Evolutionary conservation across 2,888 invertebrate genomes (phyloP).

Genomic region (Tenthredo distinguenda): DNA sequence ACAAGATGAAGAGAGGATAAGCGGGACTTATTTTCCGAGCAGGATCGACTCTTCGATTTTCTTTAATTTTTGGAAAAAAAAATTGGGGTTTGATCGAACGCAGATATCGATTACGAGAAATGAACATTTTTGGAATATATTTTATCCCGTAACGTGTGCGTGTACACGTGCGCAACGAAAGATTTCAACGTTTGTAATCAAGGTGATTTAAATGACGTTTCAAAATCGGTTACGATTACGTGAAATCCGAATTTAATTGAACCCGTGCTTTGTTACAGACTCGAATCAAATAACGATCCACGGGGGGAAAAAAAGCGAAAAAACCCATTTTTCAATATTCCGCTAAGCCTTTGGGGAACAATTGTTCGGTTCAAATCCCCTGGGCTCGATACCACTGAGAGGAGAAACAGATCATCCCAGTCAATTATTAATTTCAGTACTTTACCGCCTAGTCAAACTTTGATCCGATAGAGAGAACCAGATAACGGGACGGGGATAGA

Average conservation of each 20-base stretch:
- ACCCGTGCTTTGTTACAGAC: neutral
- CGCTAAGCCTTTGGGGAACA: conserved; percentile 15
- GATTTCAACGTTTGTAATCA: conserved; percentile 5
- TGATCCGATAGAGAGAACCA: neutral
- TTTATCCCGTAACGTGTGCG: neutral
- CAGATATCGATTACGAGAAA: neutral
- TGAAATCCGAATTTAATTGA: conserved; percentile 20
- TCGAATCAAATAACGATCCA: conserved; percentile 6
- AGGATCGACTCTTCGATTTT: neutral
- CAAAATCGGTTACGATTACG: conserved; percentile 11
- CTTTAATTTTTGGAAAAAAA: neutral
- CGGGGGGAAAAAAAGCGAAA: neutral
- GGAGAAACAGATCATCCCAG: conserved; percentile 6
- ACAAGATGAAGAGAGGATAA: neutral
- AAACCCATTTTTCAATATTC: neutral
- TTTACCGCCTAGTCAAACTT: conserved; percentile 33
- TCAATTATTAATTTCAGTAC: conserved; percentile 43
- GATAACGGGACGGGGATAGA: neutral
- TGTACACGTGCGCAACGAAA: neutral
- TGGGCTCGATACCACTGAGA: neutral
- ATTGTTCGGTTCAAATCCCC: neutral
- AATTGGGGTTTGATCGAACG: neutral
- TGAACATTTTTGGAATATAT: neutral
- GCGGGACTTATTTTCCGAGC: neutral
- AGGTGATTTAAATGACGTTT: neutral